Evolutionary conservation across 1,140 invertebrate genomes (phyloP).

Genomic region (Zaprionus vittiger): DNA sequence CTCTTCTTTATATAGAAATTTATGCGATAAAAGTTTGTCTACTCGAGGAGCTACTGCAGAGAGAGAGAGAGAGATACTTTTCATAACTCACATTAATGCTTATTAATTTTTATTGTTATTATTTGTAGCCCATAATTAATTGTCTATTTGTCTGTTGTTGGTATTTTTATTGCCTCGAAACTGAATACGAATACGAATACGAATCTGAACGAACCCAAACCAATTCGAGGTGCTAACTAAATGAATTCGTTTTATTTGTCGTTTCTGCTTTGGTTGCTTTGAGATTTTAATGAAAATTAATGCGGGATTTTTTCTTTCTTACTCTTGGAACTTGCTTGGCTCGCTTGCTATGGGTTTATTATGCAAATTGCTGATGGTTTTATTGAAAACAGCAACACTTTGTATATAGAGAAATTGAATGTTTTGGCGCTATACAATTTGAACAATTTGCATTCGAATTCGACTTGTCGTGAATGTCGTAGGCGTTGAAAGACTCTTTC

Average conservation of each 20-base stretch:
- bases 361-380: conserved; percentile 46
- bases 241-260: conserved; percentile 47
- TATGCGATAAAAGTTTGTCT: conserved; percentile 44
- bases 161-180: conserved; percentile 45
- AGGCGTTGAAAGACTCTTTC: neutral
- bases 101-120: conserved; percentile 62
- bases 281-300: conserved; percentile 45
- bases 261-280: conserved; percentile 10
- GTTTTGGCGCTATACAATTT: conserved; percentile 24
- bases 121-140: conserved; percentile 59
- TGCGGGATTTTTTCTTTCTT: conserved; percentile 25
- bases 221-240: conserved; percentile 47
- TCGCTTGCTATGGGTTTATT: conserved; percentile 41
- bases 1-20: conserved; percentile 42
- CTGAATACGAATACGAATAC: neutral
- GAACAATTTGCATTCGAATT: conserved; percentile 23
- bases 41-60: conserved; percentile 33
- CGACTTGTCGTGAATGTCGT: neutral
- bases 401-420: conserved; percentile 32
- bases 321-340: conserved; percentile 12
- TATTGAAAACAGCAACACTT: conserved; percentile 53
- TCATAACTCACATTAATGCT: conserved; percentile 60
- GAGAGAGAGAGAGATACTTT: conserved; percentile 20
- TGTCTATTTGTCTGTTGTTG: conserved; percentile 56
- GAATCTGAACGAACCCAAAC: neutral